A percentile compares a stretch with the other conserved stretches of the same genome.
These are phyloP conservation scores for Musca vetustissima DNA, from an alignment of 1,140 invertebrate genomes.

Conservation along the genomic window DNA sequence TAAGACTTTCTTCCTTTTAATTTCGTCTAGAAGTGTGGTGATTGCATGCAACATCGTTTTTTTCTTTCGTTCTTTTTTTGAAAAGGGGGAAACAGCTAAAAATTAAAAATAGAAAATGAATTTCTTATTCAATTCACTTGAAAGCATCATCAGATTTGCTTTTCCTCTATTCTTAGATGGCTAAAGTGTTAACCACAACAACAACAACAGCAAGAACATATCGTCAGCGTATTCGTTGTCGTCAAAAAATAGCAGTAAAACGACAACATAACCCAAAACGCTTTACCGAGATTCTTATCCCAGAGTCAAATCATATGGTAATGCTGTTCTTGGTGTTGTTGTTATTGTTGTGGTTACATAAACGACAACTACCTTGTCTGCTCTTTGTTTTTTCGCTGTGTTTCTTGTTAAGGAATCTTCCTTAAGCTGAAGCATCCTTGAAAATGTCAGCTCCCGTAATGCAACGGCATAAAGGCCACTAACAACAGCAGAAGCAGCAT, in stretches of 20 bases:
- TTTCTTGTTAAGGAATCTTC: constrained; percentile 8
- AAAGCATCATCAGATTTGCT: constrained; percentile 19
- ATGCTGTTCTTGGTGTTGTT: no score
- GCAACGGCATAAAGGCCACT: neutral
- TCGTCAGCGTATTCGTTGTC: no score
- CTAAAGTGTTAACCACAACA: no score
- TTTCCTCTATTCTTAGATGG: neutral
- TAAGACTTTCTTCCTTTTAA: constrained; percentile 21
- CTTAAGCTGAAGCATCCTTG: constrained; percentile 8
- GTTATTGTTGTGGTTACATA: neutral
- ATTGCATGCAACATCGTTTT: constrained; percentile 18
- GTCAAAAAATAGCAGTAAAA: neutral
- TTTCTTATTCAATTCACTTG: constrained; percentile 14
- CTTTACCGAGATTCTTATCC: neutral
- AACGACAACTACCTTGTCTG: neutral
- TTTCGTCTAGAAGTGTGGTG: neutral
- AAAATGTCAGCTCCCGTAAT: constrained; percentile 22
- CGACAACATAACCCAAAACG: constrained; percentile 2
- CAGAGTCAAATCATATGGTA: no score
- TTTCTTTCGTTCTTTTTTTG: no score
- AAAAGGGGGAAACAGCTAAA: neutral
- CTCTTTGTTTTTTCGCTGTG: neutral
- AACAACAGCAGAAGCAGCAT: no score
- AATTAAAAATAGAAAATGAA: constrained; percentile 20
- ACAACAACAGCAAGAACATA: no score